Evolutionary conservation across 2,888 invertebrate species (phyloP), one percentile per base, ranked within the genome.

Genomic region (Yponomeuta cagnagella): DNA sequence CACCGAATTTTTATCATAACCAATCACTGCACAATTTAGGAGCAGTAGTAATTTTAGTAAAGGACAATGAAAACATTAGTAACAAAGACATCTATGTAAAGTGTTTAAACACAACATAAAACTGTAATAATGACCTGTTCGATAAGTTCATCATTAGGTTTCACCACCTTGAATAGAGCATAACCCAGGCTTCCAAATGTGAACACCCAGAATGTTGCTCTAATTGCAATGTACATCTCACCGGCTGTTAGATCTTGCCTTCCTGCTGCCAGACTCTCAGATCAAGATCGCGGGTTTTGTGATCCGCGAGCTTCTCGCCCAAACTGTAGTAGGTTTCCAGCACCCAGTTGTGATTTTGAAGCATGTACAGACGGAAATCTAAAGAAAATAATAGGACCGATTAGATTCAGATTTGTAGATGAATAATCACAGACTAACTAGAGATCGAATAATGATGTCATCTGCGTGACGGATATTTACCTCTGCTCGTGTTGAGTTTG

Each of bases 311-410:
- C 65, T 87, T 81, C 87, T 96, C 96, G 71, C 96, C 96, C 48
- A 95, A 77, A 76, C 87, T 86, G 83, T 97, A 97, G 84, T 95
- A 97, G 69, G 93, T 89, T 75, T 96, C 94, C 74, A 97, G 87
- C 52, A 95, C 80, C 78, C 86, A 92, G 70, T 95, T 95, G 82
- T 90, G 95, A 74, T 95, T 94, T 71, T 94, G 91, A 84, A 93
- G 89, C 85, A 95, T 93, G 80, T 95, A 95, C 76, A 93, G 89
- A 74, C 96, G 94, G 79, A 95, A 95, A 86, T 95, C 96, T 96
- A 88, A 52, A 93, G 92, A 73, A 71, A 65, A 69, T 10, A 43
- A 10, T 48, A 12, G 15, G 52, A 15, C 52, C 12, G 52, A 58
- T 58, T 58, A 12, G 52, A 15, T 58, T 58, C 4, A 58, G 52